A percentile compares a stretch with the other conserved stretches of the same genome.
Conservation (phyloP, 2,113 vertebrate genomes). For the Silurus glanis region DNA sequence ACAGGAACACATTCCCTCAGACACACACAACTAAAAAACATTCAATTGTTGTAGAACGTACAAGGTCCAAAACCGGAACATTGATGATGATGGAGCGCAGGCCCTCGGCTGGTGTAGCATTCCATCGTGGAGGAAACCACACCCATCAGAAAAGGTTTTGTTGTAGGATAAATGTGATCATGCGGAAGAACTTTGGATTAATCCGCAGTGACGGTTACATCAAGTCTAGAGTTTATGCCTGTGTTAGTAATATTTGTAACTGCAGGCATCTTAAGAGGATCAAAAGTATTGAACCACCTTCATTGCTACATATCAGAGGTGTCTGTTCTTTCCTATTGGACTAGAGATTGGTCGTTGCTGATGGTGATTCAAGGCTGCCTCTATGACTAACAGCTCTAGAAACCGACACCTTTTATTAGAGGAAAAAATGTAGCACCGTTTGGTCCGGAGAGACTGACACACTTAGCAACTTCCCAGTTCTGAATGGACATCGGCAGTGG, state of each 20-base stretch:
- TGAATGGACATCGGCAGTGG: not conserved
- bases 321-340: not conserved
- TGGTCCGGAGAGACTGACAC: constrained; percentile 18
- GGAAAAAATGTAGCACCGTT: constrained; percentile 32
- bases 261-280: not conserved
- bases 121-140: not conserved
- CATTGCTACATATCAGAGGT: not conserved
- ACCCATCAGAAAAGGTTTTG: not conserved
- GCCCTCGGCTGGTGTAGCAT: not conserved
- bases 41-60: not conserved
- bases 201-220: not conserved
- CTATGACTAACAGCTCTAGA: not conserved
- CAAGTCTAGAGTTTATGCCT: not conserved
- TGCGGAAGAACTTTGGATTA: not conserved
- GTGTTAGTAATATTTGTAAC: not conserved
- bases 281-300: not conserved
- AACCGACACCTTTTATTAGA: constrained; percentile 18
- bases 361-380: not conserved
- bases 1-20: not conserved
- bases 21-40: not conserved
- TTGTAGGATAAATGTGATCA: not conserved
- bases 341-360: not conserved
- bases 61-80: constrained; percentile 1
- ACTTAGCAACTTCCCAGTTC: constrained; percentile 12
- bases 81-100: not conserved